Conservation (phyloP, 2,888 invertebrate genomes). For the Strigamia transsilvanica region DNA sequence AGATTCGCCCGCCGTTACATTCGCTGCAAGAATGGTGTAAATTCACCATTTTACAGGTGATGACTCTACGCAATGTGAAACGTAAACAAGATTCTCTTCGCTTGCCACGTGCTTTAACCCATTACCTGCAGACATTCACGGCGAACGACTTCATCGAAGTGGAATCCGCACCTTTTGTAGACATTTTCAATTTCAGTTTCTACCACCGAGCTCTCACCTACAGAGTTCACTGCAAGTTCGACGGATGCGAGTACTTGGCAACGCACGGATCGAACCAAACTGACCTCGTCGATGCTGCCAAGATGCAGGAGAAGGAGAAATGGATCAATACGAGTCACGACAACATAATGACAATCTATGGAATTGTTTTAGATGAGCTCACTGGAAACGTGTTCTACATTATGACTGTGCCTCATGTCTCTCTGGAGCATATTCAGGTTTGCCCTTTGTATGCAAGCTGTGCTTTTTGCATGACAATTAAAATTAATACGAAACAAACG, state of each 20-base stretch:
- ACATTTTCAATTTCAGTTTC: conserved; percentile 57
- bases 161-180: conserved; percentile 57
- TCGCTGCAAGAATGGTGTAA: conserved; percentile 60
- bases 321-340: conserved; percentile 60
- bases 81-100: conserved; percentile 59
- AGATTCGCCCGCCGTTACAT: not conserved
- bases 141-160: conserved; percentile 61
- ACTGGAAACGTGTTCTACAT: conserved; percentile 60
- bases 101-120: conserved; percentile 59
- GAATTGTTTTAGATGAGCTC: conserved; percentile 59
- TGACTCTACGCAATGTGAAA: conserved; percentile 59
- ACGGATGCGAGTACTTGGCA: conserved; percentile 57
- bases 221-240: conserved; percentile 55
- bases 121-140: conserved; percentile 60
- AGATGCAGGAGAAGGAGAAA: conserved; percentile 58
- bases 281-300: conserved; percentile 33
- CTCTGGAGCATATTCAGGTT: conserved; percentile 60
- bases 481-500: not conserved
- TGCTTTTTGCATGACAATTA: not conserved
- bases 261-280: conserved; percentile 56
- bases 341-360: conserved; percentile 60
- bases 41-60: conserved; percentile 59
- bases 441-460: not conserved
- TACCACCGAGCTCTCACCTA: conserved; percentile 57
- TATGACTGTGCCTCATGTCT: conserved; percentile 60